A percentile compares a stretch with the other conserved stretches of the same genome.
These are phyloP conservation scores for Rhizoglyphus robini DNA, from an alignment of 1,140 invertebrate genomes.

Conservation along the genomic window DNA sequence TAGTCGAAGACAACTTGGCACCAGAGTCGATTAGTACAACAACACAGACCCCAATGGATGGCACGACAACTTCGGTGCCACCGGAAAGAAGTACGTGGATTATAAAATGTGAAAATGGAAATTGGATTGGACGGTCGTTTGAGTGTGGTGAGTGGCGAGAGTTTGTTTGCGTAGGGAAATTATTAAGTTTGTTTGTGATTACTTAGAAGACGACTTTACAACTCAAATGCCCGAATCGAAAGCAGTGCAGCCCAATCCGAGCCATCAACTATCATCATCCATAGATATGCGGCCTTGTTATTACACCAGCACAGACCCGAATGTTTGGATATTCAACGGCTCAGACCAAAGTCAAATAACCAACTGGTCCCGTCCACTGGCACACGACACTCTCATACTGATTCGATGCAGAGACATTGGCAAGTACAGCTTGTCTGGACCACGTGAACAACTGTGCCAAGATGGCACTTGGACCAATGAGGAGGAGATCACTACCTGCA, in stretches of 20 bases:
- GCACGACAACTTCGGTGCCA: conserved; percentile 29
- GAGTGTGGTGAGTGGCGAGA: conserved; percentile 42
- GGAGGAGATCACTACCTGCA: conserved; percentile 56
- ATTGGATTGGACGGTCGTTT: conserved; percentile 59
- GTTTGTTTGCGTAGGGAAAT: no score
- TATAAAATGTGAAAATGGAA: conserved; percentile 63
- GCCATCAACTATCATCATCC: no score
- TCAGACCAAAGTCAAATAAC: conserved; percentile 49
- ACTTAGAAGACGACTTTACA: no score
- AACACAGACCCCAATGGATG: neutral
- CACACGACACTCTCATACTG: conserved; percentile 52
- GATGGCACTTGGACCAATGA: conserved; percentile 56
- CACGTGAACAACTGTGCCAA: conserved; percentile 48
- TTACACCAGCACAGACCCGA: no score
- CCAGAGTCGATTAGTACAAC: conserved; percentile 29
- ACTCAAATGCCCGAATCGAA: no score
- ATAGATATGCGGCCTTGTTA: no score
- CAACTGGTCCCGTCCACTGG: conserved; percentile 56
- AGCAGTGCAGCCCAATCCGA: no score
- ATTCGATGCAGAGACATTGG: conserved; percentile 62
- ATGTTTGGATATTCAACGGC: conserved; percentile 61
- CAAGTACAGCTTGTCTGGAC: conserved; percentile 47
- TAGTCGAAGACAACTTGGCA: no score
- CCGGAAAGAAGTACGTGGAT: conserved; percentile 60
- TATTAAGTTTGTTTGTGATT: no score